These are phyloP conservation scores for Morpho deidamia DNA, from an alignment of 2,888 invertebrate genomes.

Conservation along the genomic window DNA sequence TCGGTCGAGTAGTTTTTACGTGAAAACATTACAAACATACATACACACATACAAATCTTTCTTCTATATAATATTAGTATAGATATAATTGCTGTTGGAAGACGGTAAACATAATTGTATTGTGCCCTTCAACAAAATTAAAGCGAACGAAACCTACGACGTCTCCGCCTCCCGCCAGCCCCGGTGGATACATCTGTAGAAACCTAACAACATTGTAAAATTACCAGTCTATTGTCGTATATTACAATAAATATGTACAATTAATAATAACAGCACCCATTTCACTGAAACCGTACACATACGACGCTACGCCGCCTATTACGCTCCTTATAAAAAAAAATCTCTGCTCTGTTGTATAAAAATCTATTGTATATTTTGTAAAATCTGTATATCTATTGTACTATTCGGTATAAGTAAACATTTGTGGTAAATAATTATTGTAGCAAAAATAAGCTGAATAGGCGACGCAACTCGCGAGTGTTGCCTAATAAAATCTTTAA, in stretches of 20 bases:
- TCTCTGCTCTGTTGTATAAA: slow-evolving; percentile 60
- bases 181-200: slow-evolving; percentile 68
- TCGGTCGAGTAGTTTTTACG: no score
- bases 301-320: slow-evolving; percentile 50
- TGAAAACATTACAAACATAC: no score
- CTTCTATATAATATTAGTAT: no score
- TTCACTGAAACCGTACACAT: slow-evolving; percentile 58
- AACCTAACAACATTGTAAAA: slow-evolving; percentile 75
- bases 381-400: slow-evolving; percentile 58
- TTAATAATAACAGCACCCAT: slow-evolving; percentile 75
- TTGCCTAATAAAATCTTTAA: slow-evolving; percentile 70
- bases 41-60: no score
- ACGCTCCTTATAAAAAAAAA: slow-evolving; percentile 48
- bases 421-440: slow-evolving; percentile 63
- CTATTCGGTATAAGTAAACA: slow-evolving; percentile 58
- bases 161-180: slow-evolving; percentile 36
- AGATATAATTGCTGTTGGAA: no score
- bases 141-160: background rate
- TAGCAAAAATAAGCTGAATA: slow-evolving; percentile 68
- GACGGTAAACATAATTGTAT: slow-evolving; percentile 20
- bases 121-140: slow-evolving; percentile 7
- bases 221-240: slow-evolving; percentile 76
- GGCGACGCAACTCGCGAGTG: slow-evolving; percentile 49
- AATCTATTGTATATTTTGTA: slow-evolving; percentile 58
- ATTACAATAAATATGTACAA: slow-evolving; percentile 77